A percentile compares a stretch with the other conserved stretches of the same genome.
Conservation (phyloP, 2,797 vertebrate genomes). For the Urophycis tenuis region DNA sequence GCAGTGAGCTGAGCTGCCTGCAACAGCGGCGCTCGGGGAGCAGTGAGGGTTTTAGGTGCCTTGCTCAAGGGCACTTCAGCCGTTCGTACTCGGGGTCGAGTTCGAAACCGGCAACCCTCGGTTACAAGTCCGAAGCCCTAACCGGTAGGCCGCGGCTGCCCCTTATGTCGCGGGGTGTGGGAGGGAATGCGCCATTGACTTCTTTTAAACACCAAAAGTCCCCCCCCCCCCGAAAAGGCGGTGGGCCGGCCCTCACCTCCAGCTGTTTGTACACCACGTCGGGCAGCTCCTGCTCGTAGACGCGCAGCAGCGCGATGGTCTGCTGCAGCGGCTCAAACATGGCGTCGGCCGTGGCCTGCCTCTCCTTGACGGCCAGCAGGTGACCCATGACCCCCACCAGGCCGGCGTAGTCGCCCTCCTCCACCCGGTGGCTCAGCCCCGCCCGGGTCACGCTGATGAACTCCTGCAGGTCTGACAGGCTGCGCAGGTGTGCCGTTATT, state of each 20-base stretch:
- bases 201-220: neutral
- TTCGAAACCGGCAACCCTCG: no score
- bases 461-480: constrained; percentile 81
- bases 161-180: no score
- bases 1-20: no score
- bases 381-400: constrained; percentile 85
- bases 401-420: constrained; percentile 76
- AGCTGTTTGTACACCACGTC: constrained; percentile 81
- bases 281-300: constrained; percentile 83
- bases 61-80: no score
- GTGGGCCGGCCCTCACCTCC: constrained; percentile 66
- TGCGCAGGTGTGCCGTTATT: constrained; percentile 39
- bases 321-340: constrained; percentile 92
- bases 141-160: no score
- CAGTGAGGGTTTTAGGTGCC: no score
- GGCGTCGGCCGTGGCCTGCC: constrained; percentile 73
- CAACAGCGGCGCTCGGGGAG: no score
- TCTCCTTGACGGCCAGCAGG: constrained; percentile 83
- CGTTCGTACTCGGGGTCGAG: no score
- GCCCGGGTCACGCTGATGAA: constrained; percentile 71
- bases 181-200: neutral
- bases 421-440: constrained; percentile 72
- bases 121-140: no score
- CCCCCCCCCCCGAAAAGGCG: no score
- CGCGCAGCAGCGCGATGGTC: constrained; percentile 81